phyloP scores from a whole-genome alignment of 1,140 invertebrate genomes.

The fruit fly (Drosophila melanogaster) region Release_6_plus_ISO1_MT NT_033779.5:20947001-20947500 shows the following conservation, averaged over 20 bases:
- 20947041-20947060: conserved; percentile 19
- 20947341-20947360: not conserved
- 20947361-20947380: conserved; percentile 31
- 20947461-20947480: conserved; percentile 49
- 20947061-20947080: conserved; percentile 44
- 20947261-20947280: conserved; percentile 56
- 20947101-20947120: conserved; percentile 52
- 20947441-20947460: conserved; percentile 42
- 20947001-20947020: not conserved
- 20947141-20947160: conserved; percentile 56
- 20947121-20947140: conserved; percentile 59
- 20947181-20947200: conserved; percentile 5
- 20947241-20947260: conserved; percentile 62
- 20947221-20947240: conserved; percentile 61
- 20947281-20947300: conserved; percentile 44
- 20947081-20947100: conserved; percentile 38
- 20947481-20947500: not conserved
- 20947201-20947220: conserved; percentile 59
- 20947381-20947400: conserved; percentile 45
- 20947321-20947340: conserved; percentile 2
- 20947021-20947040: conserved; percentile 1
- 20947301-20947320: conserved; percentile 22
- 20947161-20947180: conserved; percentile 44
- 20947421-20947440: conserved; percentile 14
- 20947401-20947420: conserved; percentile 39